These are phyloP conservation scores for Agrochola lychnidis DNA, from an alignment of 2,888 invertebrate species.

Conservation along the genomic window DNA sequence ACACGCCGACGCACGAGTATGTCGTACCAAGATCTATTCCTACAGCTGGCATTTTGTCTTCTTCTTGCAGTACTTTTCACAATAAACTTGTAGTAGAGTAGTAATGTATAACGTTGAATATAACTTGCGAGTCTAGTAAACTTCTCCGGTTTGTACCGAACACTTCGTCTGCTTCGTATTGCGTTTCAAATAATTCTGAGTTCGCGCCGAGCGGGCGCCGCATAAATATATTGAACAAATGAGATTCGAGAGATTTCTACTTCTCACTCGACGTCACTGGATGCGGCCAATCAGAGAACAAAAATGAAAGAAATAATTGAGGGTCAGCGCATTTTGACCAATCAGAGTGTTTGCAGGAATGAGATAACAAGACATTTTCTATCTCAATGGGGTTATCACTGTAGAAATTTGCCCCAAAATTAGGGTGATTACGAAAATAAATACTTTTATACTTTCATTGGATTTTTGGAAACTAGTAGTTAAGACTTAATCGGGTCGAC, in stretches of 20 bases:
- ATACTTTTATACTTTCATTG: too few relatives aligned
- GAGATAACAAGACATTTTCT: constrained; percentile 45
- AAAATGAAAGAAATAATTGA: constrained; percentile 74
- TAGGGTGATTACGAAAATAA: constrained; percentile 38
- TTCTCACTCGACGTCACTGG: constrained; percentile 56
- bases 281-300: constrained; percentile 72
- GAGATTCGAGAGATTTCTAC: constrained; percentile 76
- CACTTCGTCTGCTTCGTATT: constrained; percentile 74
- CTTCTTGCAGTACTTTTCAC: constrained; percentile 55
- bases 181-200: constrained; percentile 83
- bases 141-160: constrained; percentile 77
- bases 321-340: constrained; percentile 65
- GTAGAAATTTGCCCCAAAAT: constrained; percentile 48
- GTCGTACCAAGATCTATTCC: constrained; percentile 91
- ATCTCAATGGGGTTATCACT: constrained; percentile 77
- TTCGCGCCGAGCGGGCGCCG: constrained; percentile 74
- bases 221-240: constrained; percentile 81
- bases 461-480: neutral
- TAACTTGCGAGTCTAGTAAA: constrained; percentile 56
- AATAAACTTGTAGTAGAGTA: constrained; percentile 27
- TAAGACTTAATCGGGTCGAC: too few relatives aligned
- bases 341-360: constrained; percentile 64
- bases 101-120: constrained; percentile 17
- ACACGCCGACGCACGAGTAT: constrained; percentile 90
- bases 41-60: constrained; percentile 86